Percentiles rank a stretch among this genome's conserved stretches.
phyloP scores from a whole-genome alignment of 2,888 invertebrate genomes.

The Tetrapedia diversipes region DNA sequence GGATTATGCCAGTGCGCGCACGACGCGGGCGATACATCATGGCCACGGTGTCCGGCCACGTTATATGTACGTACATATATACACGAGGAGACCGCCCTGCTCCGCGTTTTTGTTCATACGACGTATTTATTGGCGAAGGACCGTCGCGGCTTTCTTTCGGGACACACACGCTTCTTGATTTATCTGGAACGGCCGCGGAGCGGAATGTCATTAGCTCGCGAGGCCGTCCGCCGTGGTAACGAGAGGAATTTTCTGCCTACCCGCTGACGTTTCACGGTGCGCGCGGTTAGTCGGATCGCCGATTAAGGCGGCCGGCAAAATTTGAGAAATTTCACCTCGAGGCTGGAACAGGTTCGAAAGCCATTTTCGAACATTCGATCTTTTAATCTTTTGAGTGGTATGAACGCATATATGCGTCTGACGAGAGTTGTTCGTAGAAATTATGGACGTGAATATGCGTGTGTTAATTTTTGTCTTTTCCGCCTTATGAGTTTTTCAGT shows the following conservation, averaged over 20 bases:
- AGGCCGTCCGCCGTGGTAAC: slow-evolving; percentile 13
- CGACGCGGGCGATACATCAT: slow-evolving; percentile 57
- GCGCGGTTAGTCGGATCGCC: too few species aligned
- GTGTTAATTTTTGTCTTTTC: too few species aligned
- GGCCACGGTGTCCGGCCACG: slow-evolving; percentile 44
- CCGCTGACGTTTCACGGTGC: too few species aligned
- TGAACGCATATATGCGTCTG: too few species aligned
- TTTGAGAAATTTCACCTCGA: too few species aligned
- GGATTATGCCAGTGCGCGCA: slow-evolving; percentile 46
- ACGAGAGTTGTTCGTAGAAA: too few species aligned
- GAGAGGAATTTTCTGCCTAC: slow-evolving; percentile 22
- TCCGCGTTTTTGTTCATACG: slow-evolving; percentile 52
- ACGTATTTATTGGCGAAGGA: slow-evolving; percentile 49
- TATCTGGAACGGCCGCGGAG: slow-evolving; percentile 43
- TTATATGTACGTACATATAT: slow-evolving; percentile 51
- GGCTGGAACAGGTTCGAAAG: too few species aligned
- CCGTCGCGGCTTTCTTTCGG: slow-evolving; percentile 24
- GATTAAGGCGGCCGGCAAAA: too few species aligned
- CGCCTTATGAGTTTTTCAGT: too few species aligned
- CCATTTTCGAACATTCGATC: too few species aligned
- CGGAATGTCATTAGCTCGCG: slow-evolving; percentile 41
- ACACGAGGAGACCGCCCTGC: slow-evolving; percentile 54
- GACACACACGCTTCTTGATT: slow-evolving; percentile 53
- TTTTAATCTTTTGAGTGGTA: too few species aligned
- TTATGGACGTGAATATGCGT: too few species aligned